A percentile compares a stretch with the other conserved stretches of the same genome.
Conservation (phyloP, 30 jellyfish, hydroid and myxozoan species). For the Aurelia aurita region DNA sequence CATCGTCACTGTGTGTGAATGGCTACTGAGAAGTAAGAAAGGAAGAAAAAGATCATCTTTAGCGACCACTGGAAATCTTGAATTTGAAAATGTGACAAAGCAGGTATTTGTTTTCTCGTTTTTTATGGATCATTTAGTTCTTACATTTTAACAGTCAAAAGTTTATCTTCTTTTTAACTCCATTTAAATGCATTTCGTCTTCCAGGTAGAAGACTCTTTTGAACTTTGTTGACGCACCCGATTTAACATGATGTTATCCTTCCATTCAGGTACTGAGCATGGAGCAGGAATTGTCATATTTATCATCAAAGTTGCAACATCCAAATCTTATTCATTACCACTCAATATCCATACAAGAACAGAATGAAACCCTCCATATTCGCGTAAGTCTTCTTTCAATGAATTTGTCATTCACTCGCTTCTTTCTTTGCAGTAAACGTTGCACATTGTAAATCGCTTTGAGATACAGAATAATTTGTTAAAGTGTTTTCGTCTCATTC, state of each 20-base stretch:
- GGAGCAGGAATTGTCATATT: constrained; percentile 81
- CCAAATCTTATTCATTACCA: constrained; percentile 53
- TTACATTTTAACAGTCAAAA: too few species aligned
- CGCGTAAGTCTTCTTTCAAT: constrained; percentile 36
- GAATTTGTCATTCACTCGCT: too few species aligned
- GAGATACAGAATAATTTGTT: too few species aligned
- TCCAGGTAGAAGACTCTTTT: too few species aligned
- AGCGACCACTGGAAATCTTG: not conserved
- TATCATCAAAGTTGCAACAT: constrained; percentile 71
- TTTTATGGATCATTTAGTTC: too few species aligned
- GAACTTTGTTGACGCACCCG: too few species aligned
- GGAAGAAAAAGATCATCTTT: constrained; percentile 39
- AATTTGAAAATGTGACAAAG: constrained; percentile 43
- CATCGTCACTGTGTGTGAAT: constrained; percentile 66
- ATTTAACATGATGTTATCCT: not conserved
- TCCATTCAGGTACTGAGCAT: constrained; percentile 71
- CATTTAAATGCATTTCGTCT: too few species aligned
- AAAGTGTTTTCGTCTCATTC: too few species aligned
- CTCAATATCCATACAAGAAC: constrained; percentile 24
- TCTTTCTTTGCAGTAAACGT: too few species aligned
- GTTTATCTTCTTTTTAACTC: too few species aligned
- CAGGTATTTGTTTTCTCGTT: constrained; percentile 49
- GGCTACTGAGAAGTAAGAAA: constrained; percentile 51
- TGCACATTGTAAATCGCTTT: too few species aligned
- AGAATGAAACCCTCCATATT: constrained; percentile 12